Evolutionary conservation across 2,888 invertebrate species (phyloP).

Genomic region (Protodeltote pygarga): DNA sequence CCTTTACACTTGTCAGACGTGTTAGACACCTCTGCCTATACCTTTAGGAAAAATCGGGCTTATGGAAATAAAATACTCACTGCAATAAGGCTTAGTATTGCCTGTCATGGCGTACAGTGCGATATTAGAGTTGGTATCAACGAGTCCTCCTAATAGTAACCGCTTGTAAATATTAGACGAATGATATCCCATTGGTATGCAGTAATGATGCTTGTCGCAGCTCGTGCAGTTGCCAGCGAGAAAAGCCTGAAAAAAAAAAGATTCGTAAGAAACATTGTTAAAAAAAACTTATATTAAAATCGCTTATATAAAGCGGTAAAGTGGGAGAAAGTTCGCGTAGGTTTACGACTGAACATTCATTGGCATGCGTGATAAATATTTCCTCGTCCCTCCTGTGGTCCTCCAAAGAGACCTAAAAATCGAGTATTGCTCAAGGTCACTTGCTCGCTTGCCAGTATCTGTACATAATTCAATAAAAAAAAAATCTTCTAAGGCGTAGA

Average conservation of each 20-base stretch:
- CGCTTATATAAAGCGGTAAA: constrained; percentile 3
- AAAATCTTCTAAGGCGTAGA: no score
- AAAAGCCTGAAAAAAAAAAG: constrained; percentile 85
- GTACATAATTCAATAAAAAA: no score
- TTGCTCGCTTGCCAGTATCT: no score
- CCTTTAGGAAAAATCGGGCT: no score
- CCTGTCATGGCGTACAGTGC: constrained; percentile 92
- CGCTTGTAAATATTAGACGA: constrained; percentile 85
- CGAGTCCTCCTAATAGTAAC: constrained; percentile 73
- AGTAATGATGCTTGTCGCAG: constrained; percentile 89
- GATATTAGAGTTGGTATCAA: constrained; percentile 82
- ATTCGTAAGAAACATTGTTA: background rate
- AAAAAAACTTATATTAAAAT: background rate
- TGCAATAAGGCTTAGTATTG: constrained; percentile 90
- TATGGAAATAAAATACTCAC: constrained; percentile 78
- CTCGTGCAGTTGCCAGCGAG: constrained; percentile 90
- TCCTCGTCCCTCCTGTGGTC: no score
- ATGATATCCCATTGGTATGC: constrained; percentile 90
- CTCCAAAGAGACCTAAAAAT: no score
- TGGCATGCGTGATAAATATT: no score
- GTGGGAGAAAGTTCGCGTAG: no score
- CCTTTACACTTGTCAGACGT: no score
- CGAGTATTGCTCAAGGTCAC: no score
- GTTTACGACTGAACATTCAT: no score
- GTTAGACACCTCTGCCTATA: no score